A percentile compares a stretch with the other conserved stretches of the same genome.
phyloP scores from a whole-genome alignment of 2,888 invertebrate genomes.

The Agonopterix arenella region DNA sequence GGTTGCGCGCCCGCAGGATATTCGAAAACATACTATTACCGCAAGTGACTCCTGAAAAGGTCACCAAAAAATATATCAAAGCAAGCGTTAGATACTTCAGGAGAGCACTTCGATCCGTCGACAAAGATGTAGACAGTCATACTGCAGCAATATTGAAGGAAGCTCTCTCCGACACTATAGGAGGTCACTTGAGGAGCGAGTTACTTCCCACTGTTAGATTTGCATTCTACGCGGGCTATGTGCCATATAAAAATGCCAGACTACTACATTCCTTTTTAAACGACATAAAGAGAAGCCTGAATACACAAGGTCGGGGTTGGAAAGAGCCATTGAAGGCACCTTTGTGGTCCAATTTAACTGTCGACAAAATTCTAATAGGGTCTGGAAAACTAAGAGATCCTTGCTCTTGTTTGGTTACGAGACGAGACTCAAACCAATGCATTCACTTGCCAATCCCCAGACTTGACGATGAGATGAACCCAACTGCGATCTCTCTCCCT shows the following conservation, averaged over 20 bases:
- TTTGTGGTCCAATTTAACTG: constrained; percentile 51
- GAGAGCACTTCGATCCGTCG: constrained; percentile 30
- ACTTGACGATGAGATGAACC: constrained; percentile 40
- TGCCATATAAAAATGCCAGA: constrained; percentile 45
- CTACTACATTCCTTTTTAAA: constrained; percentile 47
- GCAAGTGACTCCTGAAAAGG: constrained; percentile 36
- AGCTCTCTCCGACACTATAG: constrained; percentile 53
- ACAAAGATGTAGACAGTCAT: constrained; percentile 24
- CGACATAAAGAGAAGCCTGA: constrained; percentile 39
- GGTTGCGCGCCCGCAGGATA: constrained; percentile 45
- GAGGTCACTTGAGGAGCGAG: constrained; percentile 52
- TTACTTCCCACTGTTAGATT: constrained; percentile 55
- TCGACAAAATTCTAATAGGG: constrained; percentile 50
- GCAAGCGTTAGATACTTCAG: constrained; percentile 43
- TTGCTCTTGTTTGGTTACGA: constrained; percentile 42
- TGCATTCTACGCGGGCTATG: constrained; percentile 62
- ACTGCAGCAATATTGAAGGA: constrained; percentile 37
- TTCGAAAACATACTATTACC: constrained; percentile 48
- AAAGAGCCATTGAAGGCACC: constrained; percentile 34
- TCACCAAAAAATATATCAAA: constrained; percentile 41
- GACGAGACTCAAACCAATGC: constrained; percentile 50
- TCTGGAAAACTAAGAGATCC: constrained; percentile 41
- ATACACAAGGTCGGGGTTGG: constrained; percentile 63
- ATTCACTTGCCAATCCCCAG: constrained; percentile 53
- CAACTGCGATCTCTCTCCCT: constrained; percentile 52